A percentile compares a stretch with the other conserved stretches of the same genome.
Evolutionary conservation across 2,797 vertebrate species (phyloP).

Genomic region (Crenuchus spilurus): DNA sequence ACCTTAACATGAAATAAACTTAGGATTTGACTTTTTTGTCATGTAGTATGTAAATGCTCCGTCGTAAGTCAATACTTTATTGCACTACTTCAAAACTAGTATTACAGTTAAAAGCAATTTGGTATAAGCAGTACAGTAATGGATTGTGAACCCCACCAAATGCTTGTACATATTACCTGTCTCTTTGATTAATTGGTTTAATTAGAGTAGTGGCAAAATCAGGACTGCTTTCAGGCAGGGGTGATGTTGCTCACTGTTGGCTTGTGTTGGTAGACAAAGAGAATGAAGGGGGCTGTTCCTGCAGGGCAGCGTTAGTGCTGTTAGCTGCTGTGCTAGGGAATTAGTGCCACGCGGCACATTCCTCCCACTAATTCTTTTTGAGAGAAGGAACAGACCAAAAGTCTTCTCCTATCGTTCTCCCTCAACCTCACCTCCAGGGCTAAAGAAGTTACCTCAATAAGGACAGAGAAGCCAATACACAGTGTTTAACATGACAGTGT

Average conservation of each 20-base stretch:
- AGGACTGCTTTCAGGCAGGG: slow-evolving; percentile 49
- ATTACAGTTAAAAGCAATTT: not conserved
- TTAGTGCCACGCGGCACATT: slow-evolving; percentile 30
- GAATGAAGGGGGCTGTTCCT: slow-evolving; percentile 25
- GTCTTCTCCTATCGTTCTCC: slow-evolving; percentile 54
- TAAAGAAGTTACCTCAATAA: slow-evolving; percentile 43
- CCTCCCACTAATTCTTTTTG: slow-evolving; percentile 30
- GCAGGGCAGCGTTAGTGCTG: slow-evolving; percentile 34
- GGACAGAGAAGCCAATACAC: slow-evolving; percentile 34
- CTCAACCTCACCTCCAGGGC: slow-evolving; percentile 55
- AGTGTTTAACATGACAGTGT: slow-evolving; percentile 53
- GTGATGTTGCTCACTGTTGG: slow-evolving; percentile 45
- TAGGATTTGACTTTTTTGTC: too few relatives aligned
- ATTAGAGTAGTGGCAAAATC: slow-evolving; percentile 56
- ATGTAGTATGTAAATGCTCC: too few relatives aligned
- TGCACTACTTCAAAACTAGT: not conserved
- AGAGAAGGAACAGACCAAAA: slow-evolving; percentile 39
- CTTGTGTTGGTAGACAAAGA: slow-evolving; percentile 34
- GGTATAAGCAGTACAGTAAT: slow-evolving; percentile 58
- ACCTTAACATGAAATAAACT: too few relatives aligned
- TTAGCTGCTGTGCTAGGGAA: slow-evolving; percentile 26
- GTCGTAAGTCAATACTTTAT: too few relatives aligned
- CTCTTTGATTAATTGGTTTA: slow-evolving; percentile 61
- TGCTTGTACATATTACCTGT: slow-evolving; percentile 61
- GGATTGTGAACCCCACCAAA: slow-evolving; percentile 50